Conservation (phyloP, 2,797 vertebrate species). For the Premnoplex brunnescens region DNA sequence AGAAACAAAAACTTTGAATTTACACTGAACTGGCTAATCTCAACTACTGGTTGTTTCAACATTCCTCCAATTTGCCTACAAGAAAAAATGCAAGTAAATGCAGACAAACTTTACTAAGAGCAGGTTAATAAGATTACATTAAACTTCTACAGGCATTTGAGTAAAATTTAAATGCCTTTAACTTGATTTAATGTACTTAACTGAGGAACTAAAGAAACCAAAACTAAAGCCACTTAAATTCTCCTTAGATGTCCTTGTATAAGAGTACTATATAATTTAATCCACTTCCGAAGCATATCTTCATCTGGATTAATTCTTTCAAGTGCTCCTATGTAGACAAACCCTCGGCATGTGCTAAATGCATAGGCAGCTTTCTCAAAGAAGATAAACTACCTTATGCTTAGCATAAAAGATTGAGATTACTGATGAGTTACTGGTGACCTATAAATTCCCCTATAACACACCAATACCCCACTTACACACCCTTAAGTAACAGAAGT, state of each 20-base stretch:
- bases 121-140: background rate
- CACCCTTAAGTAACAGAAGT: background rate
- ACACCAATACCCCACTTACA: background rate
- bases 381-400: background rate
- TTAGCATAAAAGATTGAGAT: background rate
- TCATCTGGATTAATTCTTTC: constrained; percentile 16
- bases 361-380: background rate
- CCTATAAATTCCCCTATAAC: background rate
- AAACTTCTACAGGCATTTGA: background rate
- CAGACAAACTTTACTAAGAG: background rate
- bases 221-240: constrained; percentile 40
- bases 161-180: background rate
- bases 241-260: background rate
- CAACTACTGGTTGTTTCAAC: background rate
- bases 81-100: background rate
- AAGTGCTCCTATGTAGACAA: background rate
- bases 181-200: constrained; percentile 25
- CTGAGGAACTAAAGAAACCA: background rate
- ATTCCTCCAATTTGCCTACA: background rate
- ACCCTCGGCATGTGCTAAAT: background rate
- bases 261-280: background rate
- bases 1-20: background rate
- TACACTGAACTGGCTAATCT: background rate
- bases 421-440: background rate
- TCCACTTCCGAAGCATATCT: constrained; percentile 2